Conservation (phyloP, 2,888 invertebrate genomes). For the Tineola bisselliella region DNA sequence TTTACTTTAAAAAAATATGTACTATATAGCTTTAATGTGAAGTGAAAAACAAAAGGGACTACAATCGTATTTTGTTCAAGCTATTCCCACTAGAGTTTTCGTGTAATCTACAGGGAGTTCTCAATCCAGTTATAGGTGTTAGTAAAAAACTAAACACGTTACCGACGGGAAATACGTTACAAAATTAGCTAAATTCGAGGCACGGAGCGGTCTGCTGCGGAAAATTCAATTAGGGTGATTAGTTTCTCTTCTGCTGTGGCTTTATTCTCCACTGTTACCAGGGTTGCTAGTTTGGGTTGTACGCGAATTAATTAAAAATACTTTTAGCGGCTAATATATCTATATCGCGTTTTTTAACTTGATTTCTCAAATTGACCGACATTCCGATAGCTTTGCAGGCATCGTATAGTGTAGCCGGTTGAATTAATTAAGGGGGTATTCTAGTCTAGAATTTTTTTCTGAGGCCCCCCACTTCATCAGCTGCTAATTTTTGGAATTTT, state of each 20-base stretch:
- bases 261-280: neutral
- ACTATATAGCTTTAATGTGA: too few species aligned
- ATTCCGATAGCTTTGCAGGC: too few species aligned
- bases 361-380: too few species aligned
- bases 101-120: neutral
- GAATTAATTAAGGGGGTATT: too few species aligned
- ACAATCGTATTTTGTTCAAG: too few species aligned
- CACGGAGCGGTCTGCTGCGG: constrained; percentile 43
- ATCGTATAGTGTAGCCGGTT: too few species aligned
- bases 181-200: constrained; percentile 50
- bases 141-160: constrained; percentile 38
- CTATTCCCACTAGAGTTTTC: neutral
- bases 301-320: too few species aligned
- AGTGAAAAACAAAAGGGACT: too few species aligned
- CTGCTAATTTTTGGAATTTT: neutral
- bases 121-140: constrained; percentile 14
- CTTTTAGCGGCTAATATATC: too few species aligned
- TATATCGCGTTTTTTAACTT: too few species aligned
- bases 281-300: neutral
- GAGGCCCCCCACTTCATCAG: neutral
- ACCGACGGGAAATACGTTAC: constrained; percentile 39
- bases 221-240: constrained; percentile 58
- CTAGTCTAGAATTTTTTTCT: too few species aligned
- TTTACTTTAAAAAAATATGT: too few species aligned
- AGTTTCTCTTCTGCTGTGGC: constrained; percentile 29